A percentile compares a stretch with the other conserved stretches of the same genome.
phyloP scores from a whole-genome alignment of 2,113 vertebrate species.

The Ailurus styani region DNA sequence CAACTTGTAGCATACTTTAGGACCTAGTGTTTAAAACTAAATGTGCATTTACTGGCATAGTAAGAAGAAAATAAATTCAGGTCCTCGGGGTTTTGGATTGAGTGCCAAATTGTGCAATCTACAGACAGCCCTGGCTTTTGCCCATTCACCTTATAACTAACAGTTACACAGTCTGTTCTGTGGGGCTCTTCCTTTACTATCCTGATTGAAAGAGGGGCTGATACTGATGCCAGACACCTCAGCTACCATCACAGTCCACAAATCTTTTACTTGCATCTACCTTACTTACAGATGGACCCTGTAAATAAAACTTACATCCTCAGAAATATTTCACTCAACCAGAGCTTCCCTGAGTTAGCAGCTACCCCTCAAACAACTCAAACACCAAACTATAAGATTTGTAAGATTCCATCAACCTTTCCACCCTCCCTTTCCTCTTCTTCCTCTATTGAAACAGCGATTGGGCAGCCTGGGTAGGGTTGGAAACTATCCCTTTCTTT shows the following conservation, averaged over 20 bases:
- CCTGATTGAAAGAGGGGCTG: neutral
- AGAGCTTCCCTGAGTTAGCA: neutral
- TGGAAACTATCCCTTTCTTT: neutral
- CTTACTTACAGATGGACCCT: neutral
- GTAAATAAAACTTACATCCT: neutral
- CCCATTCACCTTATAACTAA: neutral
- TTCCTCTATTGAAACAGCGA: neutral
- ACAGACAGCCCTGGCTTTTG: neutral
- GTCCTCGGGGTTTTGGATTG: slow-evolving; percentile 42
- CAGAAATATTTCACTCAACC: neutral
- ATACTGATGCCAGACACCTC: neutral
- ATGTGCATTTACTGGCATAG: slow-evolving; percentile 41
- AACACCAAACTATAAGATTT: neutral
- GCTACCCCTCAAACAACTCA: neutral
- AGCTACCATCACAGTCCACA: neutral
- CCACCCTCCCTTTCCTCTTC: fast-evolving
- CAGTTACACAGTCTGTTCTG: neutral
- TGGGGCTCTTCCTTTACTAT: neutral
- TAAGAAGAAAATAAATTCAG: slow-evolving; percentile 65
- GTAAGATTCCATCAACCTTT: neutral
- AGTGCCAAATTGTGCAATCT: neutral
- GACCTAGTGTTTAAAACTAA: slow-evolving; percentile 61
- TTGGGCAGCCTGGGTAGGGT: neutral
- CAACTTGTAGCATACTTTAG: slow-evolving; percentile 22
- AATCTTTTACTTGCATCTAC: neutral